These are phyloP conservation scores for Myiotriccus ornatus DNA, from an alignment of 2,797 vertebrate genomes.

Conservation along the genomic window DNA sequence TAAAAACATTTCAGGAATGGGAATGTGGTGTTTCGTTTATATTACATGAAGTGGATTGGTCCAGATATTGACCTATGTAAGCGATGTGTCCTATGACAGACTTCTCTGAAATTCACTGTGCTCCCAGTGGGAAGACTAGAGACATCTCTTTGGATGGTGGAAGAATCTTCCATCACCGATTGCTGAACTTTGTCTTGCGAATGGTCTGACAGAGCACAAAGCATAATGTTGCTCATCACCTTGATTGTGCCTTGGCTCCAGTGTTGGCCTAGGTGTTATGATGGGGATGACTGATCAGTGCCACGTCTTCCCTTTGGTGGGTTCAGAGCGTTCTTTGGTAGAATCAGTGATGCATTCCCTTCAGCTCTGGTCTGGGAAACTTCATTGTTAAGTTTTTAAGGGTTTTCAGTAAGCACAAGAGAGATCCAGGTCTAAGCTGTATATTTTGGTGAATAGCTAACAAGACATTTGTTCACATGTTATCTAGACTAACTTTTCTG, in stretches of 20 bases:
- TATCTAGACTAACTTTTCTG: not conserved
- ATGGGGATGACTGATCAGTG: not conserved
- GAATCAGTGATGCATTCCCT: not conserved
- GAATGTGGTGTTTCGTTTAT: not conserved
- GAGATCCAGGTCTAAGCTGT: not conserved
- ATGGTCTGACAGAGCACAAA: not conserved
- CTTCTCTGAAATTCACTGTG: rapidly evolving
- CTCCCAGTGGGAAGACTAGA: not conserved
- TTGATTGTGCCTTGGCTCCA: not conserved
- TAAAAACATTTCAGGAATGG: not conserved
- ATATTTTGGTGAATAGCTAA: not conserved
- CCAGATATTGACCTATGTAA: not conserved
- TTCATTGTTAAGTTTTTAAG: not conserved
- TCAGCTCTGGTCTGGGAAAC: not conserved
- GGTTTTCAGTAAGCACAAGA: not conserved
- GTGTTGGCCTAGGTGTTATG: not conserved
- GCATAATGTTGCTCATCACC: not conserved
- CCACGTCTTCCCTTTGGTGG: not conserved
- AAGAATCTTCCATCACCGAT: not conserved
- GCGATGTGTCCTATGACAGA: not conserved
- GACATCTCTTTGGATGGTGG: not conserved
- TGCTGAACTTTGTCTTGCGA: not conserved
- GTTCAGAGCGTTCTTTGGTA: not conserved
- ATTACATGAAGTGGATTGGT: not conserved
- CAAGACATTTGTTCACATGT: not conserved